Base-by-base conservation (phyloP, 2,888 invertebrate species). In the Pollenia griseotomentosa region DNA sequence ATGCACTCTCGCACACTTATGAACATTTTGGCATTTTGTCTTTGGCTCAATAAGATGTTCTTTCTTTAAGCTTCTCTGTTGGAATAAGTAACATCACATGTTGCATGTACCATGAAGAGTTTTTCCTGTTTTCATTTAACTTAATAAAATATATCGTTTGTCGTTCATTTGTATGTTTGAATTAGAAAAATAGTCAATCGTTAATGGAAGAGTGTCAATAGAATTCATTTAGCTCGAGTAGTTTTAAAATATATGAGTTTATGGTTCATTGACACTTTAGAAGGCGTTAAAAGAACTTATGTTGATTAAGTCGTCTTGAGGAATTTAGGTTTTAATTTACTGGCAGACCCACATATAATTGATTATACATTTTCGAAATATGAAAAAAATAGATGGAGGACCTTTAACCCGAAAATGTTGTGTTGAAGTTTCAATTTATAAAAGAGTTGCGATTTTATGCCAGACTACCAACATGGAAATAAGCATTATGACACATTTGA, bases 41-140 rank as follows among this genome's bases (percentile, higher is more conserved):
- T 59, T 16, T 33, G 12, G 40, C 14, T 63, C 6, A 40, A 46
- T 19, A 65, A 12, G 7, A 23, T 11, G 14, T 65, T 51, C 48
- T 57, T 14, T 59, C 48, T 19, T 51, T 61, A 59, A 65, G 33
- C 63, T 73, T 44, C 78, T 63, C 55, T 63, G 75, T 23, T 57
- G 65, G 74, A 48, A 61, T 61, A 33, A 46, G 40, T 14, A 79
- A 59, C 51, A 70, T 66, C 55, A 79, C 79, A 79, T 83, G 80
- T 83, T 80, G 83, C 86, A 83, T 86, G 81, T 66, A 61, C 55
- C 53, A 73, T 59, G 71, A 73, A 82, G 53, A 48, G 66, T 19
- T 75, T 68, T 66, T 78, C 73, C 77, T 73, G 23, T 55, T 70
- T 61, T 10, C 44, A 73, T 84, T 73, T 14, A 12, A 40, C 42